Evolutionary conservation across 1,140 invertebrate species (phyloP), one percentile per base, ranked within the genome.

Genomic region (Odontomachus brunneus): DNA sequence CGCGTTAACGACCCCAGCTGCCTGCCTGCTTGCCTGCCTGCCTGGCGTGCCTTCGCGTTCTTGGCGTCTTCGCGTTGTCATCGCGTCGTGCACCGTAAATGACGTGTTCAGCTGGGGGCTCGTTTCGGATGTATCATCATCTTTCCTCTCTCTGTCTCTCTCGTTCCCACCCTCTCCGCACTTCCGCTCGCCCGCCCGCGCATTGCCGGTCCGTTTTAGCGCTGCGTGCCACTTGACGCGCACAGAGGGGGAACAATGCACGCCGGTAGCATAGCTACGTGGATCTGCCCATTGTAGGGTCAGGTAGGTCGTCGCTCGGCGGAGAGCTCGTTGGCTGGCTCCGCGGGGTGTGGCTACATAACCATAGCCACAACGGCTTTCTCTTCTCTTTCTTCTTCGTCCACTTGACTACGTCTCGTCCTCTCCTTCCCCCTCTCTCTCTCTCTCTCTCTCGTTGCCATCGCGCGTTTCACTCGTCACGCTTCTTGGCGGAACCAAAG

Each of bases 331-430:
- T 91, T 91, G 90, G 90, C 86, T 90, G 90, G 83, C 85, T 87
- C 49, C 82, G 74, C 83, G 89, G 90, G 90, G 90, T 91, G 90
- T 91, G 90, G 90, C 90, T 83, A 91, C 82, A 89, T 83, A 89
- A 89, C 84, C 85, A 85, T 88, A 90, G 87, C 83, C 83, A 69
- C 88, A 84, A 83, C 86, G 73, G 71, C 51, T 55, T 75, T 84
- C 55, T 84, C 84, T 83, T 15, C 80, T 33, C 33, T 51, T 65
- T 33, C 62, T 24, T 17, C 59, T 63, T 60, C 82, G 33, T 57
- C 24, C 57, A 14, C 55, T 67, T 63, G 11, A 76, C 29, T 19
- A 14, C 19, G 48, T 67, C 4, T 51, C 38, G 29, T 66, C 17
- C 73, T 49, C 60, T 57, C 63, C 3, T 29, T 55, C 60, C 44